Evolutionary conservation across 2,888 invertebrate genomes (phyloP), one percentile per base, ranked within the genome.

Genomic region (Micoletzkya japonica): DNA sequence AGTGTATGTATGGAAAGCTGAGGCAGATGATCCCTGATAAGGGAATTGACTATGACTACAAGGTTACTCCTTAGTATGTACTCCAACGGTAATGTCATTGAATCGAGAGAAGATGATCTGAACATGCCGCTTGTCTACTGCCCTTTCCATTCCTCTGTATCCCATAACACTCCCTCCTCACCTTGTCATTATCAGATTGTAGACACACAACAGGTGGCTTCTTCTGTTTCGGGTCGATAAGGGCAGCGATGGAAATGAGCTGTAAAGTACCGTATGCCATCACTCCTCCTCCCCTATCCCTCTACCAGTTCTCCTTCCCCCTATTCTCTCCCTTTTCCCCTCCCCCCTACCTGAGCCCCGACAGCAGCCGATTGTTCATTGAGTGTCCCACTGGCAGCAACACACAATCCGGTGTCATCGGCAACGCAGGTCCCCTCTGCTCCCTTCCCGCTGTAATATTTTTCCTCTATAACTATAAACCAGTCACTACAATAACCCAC

Each of bases 301-400:
- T 39, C 39, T 39, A 39, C 17, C 39, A 7, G 7, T 17, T 39
- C 7, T 39, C 39, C 17, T 39, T 17, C 17, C 39, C 39, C 10
- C 39, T 39, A 39, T 39, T 39, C 39, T 39, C 39, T 17, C 39
- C 17, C 39, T 39, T 39, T 7, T 39, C n/a, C n/a, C n/a, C n/a
- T n/a, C n/a, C n/a, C n/a, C n/a, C n/a, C n/a, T n/a, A 66, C 64
- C 30, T 66, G 68, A 57, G 68, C 49, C 39, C 68, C 68, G 28
- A 68, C 34, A 4, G 68, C 68, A 39, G 68, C 57, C 10, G 39
- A 20, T 6, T 68, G 44, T n/a, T 30, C 36, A 0, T 32, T 58
- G 30, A 68, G 56, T 2, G 57, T 58, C 44, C 68, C 68, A 34
- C 32, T 39, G 10, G 44, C 39, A 20, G 44, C 44, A 39, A 58